A percentile compares a stretch with the other conserved stretches of the same genome.
These are phyloP conservation scores for Sminthurinus aureus DNA, from an alignment of 2,888 invertebrate species.

Conservation along the genomic window DNA sequence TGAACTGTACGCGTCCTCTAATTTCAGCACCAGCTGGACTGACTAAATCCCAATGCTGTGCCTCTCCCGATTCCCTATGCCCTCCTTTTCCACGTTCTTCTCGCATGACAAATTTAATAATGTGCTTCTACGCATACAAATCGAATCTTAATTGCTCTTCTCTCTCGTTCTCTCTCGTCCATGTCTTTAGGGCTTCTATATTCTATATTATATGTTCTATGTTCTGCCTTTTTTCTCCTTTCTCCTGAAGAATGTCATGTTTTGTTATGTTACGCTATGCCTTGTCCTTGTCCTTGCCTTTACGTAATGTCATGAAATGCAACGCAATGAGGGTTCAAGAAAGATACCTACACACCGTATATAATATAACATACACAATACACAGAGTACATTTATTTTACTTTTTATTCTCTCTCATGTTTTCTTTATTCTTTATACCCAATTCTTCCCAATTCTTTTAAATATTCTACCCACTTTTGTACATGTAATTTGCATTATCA, in stretches of 20 bases:
- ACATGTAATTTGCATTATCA: no score
- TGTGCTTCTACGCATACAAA: constrained; percentile 25
- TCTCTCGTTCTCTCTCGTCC: not conserved
- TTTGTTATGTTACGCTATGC: not conserved
- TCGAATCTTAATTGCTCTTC: constrained; percentile 31
- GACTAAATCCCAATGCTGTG: not conserved
- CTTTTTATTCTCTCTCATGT: not conserved
- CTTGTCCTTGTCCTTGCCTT: not conserved
- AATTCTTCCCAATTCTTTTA: not conserved
- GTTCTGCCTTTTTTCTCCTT: not conserved
- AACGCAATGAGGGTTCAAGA: constrained; percentile 2
- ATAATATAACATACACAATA: no score
- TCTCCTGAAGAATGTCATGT: constrained; percentile 1
- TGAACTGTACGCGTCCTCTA: no score
- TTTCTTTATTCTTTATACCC: no score
- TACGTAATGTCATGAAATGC: not conserved
- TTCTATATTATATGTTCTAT: not conserved
- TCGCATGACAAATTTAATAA: constrained; percentile 26
- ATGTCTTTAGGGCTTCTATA: not conserved
- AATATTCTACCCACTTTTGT: not conserved
- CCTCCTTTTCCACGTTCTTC: not conserved
- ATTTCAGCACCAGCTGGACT: not conserved
- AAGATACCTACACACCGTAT: no score
- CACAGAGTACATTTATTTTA: no score
- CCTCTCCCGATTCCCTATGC: not conserved